phyloP scores from a whole-genome alignment of 2,888 invertebrate species.

The Rhynchonema sp. region DNA sequence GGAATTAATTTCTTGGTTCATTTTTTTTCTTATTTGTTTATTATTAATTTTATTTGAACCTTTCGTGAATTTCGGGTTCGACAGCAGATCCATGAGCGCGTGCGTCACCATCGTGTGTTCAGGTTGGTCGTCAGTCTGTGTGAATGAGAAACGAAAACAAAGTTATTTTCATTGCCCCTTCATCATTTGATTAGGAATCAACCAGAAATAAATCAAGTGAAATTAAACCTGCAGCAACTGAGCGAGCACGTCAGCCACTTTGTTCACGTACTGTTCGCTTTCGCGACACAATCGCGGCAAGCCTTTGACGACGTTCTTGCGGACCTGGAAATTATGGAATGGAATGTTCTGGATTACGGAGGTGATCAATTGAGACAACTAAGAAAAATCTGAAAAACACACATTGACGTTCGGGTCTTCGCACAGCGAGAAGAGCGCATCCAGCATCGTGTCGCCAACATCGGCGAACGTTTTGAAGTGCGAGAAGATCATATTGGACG shows the following conservation, averaged over 20 bases:
- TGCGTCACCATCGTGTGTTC: slow-evolving; percentile 66
- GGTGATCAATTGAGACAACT: too few relatives aligned
- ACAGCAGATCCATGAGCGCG: slow-evolving; percentile 53
- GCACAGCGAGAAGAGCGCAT: slow-evolving; percentile 77
- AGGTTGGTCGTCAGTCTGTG: slow-evolving; percentile 59
- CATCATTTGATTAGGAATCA: too few relatives aligned
- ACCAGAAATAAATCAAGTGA: too few relatives aligned
- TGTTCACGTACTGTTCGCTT: slow-evolving; percentile 56
- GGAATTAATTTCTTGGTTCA: too few relatives aligned
- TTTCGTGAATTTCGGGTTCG: slow-evolving; percentile 21
- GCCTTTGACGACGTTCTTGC: slow-evolving; percentile 80
- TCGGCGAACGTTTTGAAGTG: slow-evolving; percentile 78
- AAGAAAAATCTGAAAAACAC: too few relatives aligned
- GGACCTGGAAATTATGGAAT: slow-evolving; percentile 44
- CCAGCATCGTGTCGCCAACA: slow-evolving; percentile 62
- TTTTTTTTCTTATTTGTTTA: too few relatives aligned
- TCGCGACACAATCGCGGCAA: slow-evolving; percentile 63
- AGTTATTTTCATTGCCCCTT: too few relatives aligned
- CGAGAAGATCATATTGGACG: slow-evolving; percentile 81
- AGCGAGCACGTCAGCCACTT: slow-evolving; percentile 72
- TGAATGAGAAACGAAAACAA: too few relatives aligned
- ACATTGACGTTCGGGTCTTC: slow-evolving; percentile 82
- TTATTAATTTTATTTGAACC: too few relatives aligned
- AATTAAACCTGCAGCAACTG: slow-evolving; percentile 75
- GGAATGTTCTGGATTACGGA: neutral